Evolutionary conservation across 2,113 vertebrate genomes (phyloP), one percentile per base, ranked within the genome.

Genomic region (Anarrhichthys ocellatus): DNA sequence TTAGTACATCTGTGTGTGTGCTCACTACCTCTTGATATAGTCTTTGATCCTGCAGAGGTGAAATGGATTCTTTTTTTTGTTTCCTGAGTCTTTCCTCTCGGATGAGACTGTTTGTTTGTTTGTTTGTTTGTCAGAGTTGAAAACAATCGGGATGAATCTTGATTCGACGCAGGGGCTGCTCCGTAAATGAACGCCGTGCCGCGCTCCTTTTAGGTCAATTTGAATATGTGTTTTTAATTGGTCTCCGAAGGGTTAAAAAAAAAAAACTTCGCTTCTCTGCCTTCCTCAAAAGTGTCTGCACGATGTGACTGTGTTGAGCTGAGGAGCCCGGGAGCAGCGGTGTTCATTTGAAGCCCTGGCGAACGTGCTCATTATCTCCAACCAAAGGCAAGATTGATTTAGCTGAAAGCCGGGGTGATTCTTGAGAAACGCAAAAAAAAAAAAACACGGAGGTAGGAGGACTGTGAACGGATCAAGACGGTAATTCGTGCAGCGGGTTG

Each of bases 221-320:
- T 92, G 86, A 92, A 91, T 91, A 84, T 91, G 80, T 89, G 88
- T 72, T 91, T 91, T 93, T 94, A 94, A 94, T 95, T 93, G 91
- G 93, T 93, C 92, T 94, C 91, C 44, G 82, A 90, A 91, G 91
- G 88, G 81, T 63, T 2, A 29, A 29, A 29, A 29, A 29, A 29
- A 29, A 29, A 65, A 65, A 76, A 81, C 52, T 89, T 79, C 73
- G 85, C 34, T 18, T 80, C 17, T 24, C 48, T 77, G 58, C 64
- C 42, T 86, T 89, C 80, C 81, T 90, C 79, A 85, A 91, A 91
- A 89, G 88, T 89, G 73, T 85, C 83, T 83, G 87, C 82, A 44
- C 70, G 89, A 85, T 88, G 88, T 78, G 87, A 88, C 87, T 87
- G 66, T 32, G 82, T 82, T 72, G 81, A 83, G 85, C 86, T 62